A percentile compares a stretch with the other conserved stretches of the same genome.
These are phyloP conservation scores for Thymelicus lineola DNA, from an alignment of 2,888 invertebrate genomes.

Conservation along the genomic window DNA sequence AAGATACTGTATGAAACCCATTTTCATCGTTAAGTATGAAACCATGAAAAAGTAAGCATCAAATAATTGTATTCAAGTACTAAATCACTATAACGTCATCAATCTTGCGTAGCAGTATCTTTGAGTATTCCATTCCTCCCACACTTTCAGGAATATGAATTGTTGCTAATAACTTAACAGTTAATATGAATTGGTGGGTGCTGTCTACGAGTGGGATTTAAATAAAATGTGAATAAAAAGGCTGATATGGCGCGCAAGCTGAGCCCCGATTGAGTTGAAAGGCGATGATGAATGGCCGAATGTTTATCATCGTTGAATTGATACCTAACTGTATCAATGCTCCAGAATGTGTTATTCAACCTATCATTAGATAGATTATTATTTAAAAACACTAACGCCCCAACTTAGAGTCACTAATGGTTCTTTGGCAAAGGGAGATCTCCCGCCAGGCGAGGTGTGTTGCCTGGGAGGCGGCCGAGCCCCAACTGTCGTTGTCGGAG, in stretches of 20 bases:
- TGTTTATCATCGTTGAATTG: constrained; percentile 15
- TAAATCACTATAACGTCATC: background rate
- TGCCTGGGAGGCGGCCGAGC: no score
- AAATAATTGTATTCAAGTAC: no score
- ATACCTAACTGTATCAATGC: constrained; percentile 6
- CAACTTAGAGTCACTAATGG: no score
- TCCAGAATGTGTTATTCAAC: background rate
- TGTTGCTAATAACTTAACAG: background rate
- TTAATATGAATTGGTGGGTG: background rate
- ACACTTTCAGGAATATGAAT: constrained; percentile 8
- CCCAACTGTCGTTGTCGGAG: no score
- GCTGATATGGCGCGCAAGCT: background rate
- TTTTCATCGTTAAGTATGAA: no score
- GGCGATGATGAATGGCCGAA: constrained; percentile 22
- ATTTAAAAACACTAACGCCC: no score
- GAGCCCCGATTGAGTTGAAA: constrained; percentile 7
- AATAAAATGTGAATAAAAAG: constrained; percentile 3
- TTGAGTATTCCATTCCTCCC: background rate
- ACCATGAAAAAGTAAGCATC: no score
- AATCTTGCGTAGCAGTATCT: background rate
- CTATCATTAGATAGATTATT: no score
- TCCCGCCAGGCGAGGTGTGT: no score
- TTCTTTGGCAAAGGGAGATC: no score
- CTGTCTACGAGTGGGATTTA: background rate
- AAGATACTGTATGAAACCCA: no score